Evolutionary conservation across 2,113 vertebrate species (phyloP), one percentile per base, ranked within the genome.

Genomic region (Myotis lucifugus): DNA sequence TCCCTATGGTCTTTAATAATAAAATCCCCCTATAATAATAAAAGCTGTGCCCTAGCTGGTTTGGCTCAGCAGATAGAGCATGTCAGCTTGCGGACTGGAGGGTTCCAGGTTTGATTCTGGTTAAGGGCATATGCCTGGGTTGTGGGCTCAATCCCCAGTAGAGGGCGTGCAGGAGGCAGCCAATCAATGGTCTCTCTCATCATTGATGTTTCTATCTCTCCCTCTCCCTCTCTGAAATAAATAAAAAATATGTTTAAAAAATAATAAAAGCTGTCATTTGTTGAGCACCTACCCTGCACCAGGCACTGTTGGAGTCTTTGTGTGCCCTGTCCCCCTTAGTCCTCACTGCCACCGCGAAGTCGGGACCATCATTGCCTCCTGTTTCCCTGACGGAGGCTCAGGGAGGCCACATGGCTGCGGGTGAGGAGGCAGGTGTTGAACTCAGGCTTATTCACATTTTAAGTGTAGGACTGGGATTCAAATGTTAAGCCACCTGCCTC

Each of bases 381-480:
- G 23, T 21, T 15, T 78, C 78, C 86, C 66, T 88, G 48, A 27
- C 37, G 19, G 56, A 94, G 74, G 29, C 37, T 11, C 15, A 85
- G 73, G 54, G 92, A 73, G 50, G 14, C 32, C n/a, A 34, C 3
- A 8, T 0, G 8, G 25, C 46, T 88, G 40, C 4, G 2, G 29
- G 48, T 17, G 48, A 54, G 9, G n/a, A 4, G 25, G 19, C 34
- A 14, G 48, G 42, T n/a, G 13, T 46, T 25, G 73, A 52, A 52
- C n/a, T 32, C 6, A 85, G 56, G 42, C 25, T 67, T 69, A 88
- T 50, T 95, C 72, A 50, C 23, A 40, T 87, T 93, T 78, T 66
- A 93, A 70, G 40, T 66, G n/a, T 25, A 42, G 87, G 82, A 67
- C 42, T 69, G 76, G 76, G 81, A 90, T 87, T 88, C 76, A n/a